Base-by-base conservation (phyloP, 1,140 invertebrate species). In the Drosophila ficusphila region DNA sequence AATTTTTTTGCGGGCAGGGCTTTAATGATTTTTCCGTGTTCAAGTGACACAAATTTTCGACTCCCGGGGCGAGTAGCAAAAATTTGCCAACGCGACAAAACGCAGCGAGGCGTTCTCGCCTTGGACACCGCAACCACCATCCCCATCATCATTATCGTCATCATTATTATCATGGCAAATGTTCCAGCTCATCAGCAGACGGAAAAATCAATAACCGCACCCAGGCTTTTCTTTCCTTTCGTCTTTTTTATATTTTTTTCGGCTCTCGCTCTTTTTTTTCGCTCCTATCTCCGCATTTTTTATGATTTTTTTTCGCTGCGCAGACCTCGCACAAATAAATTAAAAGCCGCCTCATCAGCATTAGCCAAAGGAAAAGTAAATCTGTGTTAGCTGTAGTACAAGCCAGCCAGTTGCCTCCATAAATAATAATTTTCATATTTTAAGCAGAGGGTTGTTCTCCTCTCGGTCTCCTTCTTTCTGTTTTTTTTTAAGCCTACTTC, bases 151-250 rank as follows among this genome's bases (percentile, higher is more conserved):
- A 54, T 64, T 64, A 60, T 52, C 47, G 56, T 74, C 56, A 34
- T 58, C 36, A 56, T 41, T 38, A 54, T 60, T 27, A 31, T 53
- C 38, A 29, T 33, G 49, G 31, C 60, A 39, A 48, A 67, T 62
- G 54, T 51, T 72, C 52, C 74, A 64, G 58, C 76, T 79, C 76
- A 79, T 79, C 76, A 79, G 68, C 36, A 82, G 68, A 60, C 38
- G 67, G 62, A 60, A 85, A 85, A 85, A 85, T 85, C 81, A 85
- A 85, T 85, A 85, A 70, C 81, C 81, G 81, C 81, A 85, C 81
- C 81, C 81, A 76, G 76, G 53, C 69, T 38, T 57, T 69, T 42
- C 62, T 33, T 69, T 48, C 18, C n/a, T 46, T 51, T 49, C 49
- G 33, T 12, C 14, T 52, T 31, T 3, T 2, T n/a, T 16, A 2